Conservation (phyloP, 2,113 vertebrate genomes). For the Hiodon alosoides region DNA sequence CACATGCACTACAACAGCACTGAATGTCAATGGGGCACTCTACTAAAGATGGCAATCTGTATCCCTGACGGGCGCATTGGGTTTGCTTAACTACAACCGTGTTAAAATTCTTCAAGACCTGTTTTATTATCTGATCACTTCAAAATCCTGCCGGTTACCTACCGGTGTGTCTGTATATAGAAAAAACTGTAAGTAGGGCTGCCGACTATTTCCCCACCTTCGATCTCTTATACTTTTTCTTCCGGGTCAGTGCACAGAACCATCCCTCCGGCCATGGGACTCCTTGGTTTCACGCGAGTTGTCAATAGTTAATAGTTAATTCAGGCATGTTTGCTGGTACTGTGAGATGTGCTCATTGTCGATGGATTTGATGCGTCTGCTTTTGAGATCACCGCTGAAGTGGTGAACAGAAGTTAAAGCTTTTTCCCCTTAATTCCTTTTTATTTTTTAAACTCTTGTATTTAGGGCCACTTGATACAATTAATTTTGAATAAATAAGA, state of each 20-base stretch:
- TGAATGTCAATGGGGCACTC: constrained; percentile 24
- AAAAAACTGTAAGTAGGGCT: constrained; percentile 21
- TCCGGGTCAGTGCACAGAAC: constrained; percentile 54
- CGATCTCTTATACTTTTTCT: constrained; percentile 38
- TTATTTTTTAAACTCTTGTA: constrained; percentile 42
- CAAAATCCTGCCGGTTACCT: constrained; percentile 9
- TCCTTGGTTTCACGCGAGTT: constrained; percentile 46
- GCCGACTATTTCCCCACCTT: constrained; percentile 29
- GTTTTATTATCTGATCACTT: constrained; percentile 23
- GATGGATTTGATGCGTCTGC: constrained; percentile 46
- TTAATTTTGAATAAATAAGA: constrained; percentile 34
- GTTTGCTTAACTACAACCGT: no score
- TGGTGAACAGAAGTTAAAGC: constrained; percentile 53
- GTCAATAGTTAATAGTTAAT: constrained; percentile 34
- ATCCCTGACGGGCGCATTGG: background rate
- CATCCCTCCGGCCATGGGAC: constrained; percentile 46
- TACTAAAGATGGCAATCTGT: constrained; percentile 2
- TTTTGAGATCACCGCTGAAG: constrained; percentile 48
- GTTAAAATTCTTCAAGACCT: constrained; percentile 24
- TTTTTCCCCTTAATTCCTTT: constrained; percentile 20
- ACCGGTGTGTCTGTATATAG: background rate
- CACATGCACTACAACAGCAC: constrained; percentile 12
- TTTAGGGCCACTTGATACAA: constrained; percentile 55
- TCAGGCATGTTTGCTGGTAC: constrained; percentile 49
- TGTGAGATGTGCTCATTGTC: constrained; percentile 46